These are phyloP conservation scores for Alca torda DNA, from an alignment of 2,797 vertebrate genomes.

Conservation along the genomic window DNA sequence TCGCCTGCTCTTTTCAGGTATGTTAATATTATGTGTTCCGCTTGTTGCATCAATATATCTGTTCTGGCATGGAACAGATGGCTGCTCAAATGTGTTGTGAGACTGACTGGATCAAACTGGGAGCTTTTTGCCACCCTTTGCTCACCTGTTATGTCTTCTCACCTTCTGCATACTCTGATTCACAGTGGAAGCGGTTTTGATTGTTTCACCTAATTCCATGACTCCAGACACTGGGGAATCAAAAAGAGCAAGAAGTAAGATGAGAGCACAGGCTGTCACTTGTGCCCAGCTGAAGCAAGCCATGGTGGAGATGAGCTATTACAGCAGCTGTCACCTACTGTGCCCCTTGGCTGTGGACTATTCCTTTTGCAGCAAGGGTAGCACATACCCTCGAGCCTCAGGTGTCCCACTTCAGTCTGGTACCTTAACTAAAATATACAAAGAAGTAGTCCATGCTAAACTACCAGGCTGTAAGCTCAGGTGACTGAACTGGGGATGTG, in stretches of 20 bases:
- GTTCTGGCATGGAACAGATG: background rate
- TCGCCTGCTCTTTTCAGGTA: background rate
- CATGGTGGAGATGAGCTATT: background rate
- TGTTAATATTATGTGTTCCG: background rate
- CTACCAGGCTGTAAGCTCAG: background rate
- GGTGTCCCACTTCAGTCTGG: background rate
- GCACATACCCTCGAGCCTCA: fast-evolving
- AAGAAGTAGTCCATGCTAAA: background rate
- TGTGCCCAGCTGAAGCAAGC: background rate
- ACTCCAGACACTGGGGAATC: background rate
- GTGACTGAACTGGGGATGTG: background rate
- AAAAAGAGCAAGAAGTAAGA: background rate
- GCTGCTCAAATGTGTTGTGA: background rate
- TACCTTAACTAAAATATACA: background rate
- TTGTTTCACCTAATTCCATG: background rate
- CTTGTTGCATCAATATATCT: background rate
- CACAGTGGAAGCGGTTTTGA: background rate
- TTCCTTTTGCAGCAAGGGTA: background rate
- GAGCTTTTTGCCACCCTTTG: background rate
- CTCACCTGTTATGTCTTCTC: background rate
- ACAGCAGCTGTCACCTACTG: background rate
- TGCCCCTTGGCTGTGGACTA: background rate
- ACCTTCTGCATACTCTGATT: background rate
- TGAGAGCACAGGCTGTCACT: background rate
- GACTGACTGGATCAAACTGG: background rate